phyloP scores from a whole-genome alignment of 2,113 vertebrate genomes.

The Muntiacus reevesi region DNA sequence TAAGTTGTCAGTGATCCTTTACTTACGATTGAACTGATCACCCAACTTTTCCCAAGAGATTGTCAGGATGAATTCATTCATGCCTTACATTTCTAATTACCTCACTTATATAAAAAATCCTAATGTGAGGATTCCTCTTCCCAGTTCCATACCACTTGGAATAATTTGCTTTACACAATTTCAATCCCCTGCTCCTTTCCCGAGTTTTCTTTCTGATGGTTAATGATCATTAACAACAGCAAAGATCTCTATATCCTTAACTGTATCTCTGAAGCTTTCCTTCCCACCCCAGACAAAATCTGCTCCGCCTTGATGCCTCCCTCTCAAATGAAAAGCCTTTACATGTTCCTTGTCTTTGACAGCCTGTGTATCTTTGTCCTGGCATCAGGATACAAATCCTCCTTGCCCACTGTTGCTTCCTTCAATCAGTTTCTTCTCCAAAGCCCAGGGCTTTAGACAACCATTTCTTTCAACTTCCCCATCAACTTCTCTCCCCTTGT shows the following conservation, averaged over 20 bases:
- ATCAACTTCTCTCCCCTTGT: neutral
- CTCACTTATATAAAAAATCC: neutral
- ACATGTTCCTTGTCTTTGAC: neutral
- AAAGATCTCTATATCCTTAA: neutral
- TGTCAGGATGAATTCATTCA: neutral
- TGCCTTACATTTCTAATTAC: neutral
- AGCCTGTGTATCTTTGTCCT: neutral
- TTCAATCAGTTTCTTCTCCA: neutral
- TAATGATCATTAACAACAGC: neutral
- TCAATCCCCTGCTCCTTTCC: neutral
- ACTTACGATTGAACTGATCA: conserved; percentile 9
- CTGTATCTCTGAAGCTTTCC: neutral
- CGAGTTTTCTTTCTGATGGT: neutral
- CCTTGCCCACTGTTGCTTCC: neutral
- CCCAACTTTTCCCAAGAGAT: neutral
- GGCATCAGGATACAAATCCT: neutral
- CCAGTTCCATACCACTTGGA: neutral
- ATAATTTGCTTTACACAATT: neutral
- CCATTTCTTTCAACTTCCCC: neutral
- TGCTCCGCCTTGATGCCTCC: neutral
- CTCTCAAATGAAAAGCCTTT: neutral
- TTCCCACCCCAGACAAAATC: neutral
- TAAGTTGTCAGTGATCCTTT: neutral
- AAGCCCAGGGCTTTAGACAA: neutral
- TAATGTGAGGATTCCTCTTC: neutral